A percentile compares a stretch with the other conserved stretches of the same genome.
phyloP scores from a whole-genome alignment of 2,888 invertebrate species.

The Melitaea athalia region DNA sequence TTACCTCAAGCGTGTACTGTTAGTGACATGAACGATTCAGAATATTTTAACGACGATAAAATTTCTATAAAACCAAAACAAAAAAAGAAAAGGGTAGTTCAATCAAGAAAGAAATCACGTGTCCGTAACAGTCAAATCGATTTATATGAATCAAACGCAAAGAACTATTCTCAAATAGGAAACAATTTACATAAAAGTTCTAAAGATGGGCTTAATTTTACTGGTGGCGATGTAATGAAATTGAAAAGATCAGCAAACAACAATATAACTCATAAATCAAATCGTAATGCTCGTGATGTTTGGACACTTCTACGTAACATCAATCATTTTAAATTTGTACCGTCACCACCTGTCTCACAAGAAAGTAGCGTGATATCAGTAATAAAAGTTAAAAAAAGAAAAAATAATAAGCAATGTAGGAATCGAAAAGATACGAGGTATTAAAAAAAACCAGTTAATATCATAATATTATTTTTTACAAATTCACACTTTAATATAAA shows the following conservation, averaged over 20 bases:
- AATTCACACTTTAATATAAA: background rate
- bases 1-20: constrained; percentile 61
- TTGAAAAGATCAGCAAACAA: constrained; percentile 26
- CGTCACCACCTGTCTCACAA: constrained; percentile 64
- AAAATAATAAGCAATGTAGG: constrained; percentile 43
- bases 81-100: constrained; percentile 50
- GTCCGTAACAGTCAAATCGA: constrained; percentile 50
- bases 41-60: constrained; percentile 54
- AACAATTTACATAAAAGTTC: constrained; percentile 62
- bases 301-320: constrained; percentile 71
- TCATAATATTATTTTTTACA: background rate
- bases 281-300: constrained; percentile 56
- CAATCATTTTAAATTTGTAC: constrained; percentile 63
- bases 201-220: constrained; percentile 52
- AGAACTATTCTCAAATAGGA: constrained; percentile 57
- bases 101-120: constrained; percentile 46
- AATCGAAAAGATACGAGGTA: constrained; percentile 58
- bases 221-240: constrained; percentile 49
- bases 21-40: constrained; percentile 71
- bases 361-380: constrained; percentile 49
- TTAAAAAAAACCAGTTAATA: background rate
- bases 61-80: constrained; percentile 47
- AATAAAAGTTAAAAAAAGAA: constrained; percentile 47
- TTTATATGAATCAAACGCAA: constrained; percentile 59
- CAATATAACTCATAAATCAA: constrained; percentile 37